These are phyloP conservation scores for Leptonema lineaticorne DNA, from an alignment of 1,140 invertebrate species.

Conservation along the genomic window DNA sequence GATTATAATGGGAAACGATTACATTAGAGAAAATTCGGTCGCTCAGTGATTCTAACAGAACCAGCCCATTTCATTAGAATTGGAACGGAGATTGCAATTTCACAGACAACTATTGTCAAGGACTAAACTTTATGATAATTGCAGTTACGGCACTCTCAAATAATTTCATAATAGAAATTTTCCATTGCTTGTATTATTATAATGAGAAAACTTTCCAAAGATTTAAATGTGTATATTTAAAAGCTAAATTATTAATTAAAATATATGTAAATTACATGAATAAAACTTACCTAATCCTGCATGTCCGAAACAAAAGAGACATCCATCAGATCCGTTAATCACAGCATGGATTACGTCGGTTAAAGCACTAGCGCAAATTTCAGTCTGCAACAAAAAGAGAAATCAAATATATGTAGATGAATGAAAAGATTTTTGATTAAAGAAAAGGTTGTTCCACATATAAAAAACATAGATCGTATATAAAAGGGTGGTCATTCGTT, in stretches of 20 bases:
- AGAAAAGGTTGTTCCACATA: neutral
- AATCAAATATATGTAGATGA: neutral
- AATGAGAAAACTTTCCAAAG: too few species aligned
- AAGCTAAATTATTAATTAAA: too few species aligned
- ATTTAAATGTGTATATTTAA: too few species aligned
- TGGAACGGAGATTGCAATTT: conserved; percentile 16
- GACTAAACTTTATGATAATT: conserved; percentile 4
- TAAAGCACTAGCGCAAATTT: conserved; percentile 85
- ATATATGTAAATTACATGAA: neutral
- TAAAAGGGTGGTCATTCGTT: too few species aligned
- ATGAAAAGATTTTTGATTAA: neutral
- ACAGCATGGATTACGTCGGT: conserved; percentile 93
- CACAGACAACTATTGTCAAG: neutral
- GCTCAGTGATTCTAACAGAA: conserved; percentile 16
- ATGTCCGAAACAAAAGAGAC: conserved; percentile 90
- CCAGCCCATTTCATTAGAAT: conserved; percentile 24
- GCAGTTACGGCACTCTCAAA: neutral
- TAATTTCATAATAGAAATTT: neutral
- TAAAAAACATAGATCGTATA: neutral
- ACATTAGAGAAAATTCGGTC: conserved; percentile 34
- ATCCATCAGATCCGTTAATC: conserved; percentile 90
- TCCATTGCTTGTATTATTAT: too few species aligned
- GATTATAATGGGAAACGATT: conserved; percentile 42
- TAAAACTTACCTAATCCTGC: conserved; percentile 77
- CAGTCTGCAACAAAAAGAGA: conserved; percentile 69